phyloP scores from a whole-genome alignment of 2,888 invertebrate species.

The Piscicola geometra region DNA sequence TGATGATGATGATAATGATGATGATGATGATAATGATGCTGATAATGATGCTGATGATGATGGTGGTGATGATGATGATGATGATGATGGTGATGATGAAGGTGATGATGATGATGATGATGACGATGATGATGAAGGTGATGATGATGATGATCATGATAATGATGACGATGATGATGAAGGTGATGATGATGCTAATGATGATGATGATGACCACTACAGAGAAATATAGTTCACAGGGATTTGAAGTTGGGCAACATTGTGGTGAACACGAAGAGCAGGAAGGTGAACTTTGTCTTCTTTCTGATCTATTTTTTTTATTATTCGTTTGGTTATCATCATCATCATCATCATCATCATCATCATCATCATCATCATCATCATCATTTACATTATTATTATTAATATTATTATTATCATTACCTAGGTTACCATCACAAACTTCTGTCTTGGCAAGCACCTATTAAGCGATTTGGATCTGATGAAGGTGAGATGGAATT shows the following conservation, averaged over 20 bases:
- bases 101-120: no score
- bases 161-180: slow-evolving; percentile 68
- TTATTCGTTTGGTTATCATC: no score
- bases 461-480: slow-evolving; percentile 69
- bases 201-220: slow-evolving; percentile 50
- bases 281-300: no score
- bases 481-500: slow-evolving; percentile 49
- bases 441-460: slow-evolving; percentile 73
- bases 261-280: slow-evolving; percentile 67
- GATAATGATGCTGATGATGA: no score
- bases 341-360: slow-evolving; percentile 36
- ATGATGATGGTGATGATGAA: no score
- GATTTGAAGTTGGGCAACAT: slow-evolving; percentile 74
- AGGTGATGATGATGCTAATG: slow-evolving; percentile 56
- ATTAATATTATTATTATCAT: slow-evolving; percentile 12
- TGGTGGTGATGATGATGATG: no score
- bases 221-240: slow-evolving; percentile 73
- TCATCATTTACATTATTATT: slow-evolving; percentile 27
- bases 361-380: slow-evolving; percentile 35
- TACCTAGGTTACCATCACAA: slow-evolving; percentile 65
- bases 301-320: no score
- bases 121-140: no score
- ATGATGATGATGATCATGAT: slow-evolving; percentile 60
- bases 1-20: no score
- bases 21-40: no score